Percentiles rank a stretch among this genome's conserved stretches.
Conservation (phyloP, 2,888 invertebrate genomes). For the Yponomeuta malinellus region DNA sequence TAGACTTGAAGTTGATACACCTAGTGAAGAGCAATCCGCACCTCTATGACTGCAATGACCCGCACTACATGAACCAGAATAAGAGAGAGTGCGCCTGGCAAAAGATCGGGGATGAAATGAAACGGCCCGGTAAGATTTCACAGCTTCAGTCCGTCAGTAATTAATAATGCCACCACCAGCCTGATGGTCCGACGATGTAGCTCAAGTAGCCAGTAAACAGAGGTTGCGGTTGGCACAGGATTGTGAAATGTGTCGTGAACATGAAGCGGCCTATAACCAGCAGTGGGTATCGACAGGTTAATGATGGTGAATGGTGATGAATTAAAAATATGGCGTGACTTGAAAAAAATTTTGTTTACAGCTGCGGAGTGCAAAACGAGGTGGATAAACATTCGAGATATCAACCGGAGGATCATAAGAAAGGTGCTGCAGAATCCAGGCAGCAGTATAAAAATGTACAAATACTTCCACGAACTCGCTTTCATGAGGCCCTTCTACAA, state of each 20-base stretch:
- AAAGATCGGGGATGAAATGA: conserved; percentile 60
- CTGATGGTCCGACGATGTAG: not conserved
- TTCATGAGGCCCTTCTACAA: conserved; percentile 58
- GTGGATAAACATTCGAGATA: conserved; percentile 68
- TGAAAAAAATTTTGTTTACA: conserved; percentile 30
- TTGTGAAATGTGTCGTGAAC: too few species aligned
- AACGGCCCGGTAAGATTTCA: conserved; percentile 48
- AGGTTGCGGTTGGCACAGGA: too few species aligned
- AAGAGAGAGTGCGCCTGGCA: conserved; percentile 65
- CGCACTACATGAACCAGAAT: conserved; percentile 62
- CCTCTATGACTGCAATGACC: conserved; percentile 52
- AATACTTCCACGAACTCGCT: conserved; percentile 51
- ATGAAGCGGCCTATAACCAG: too few species aligned
- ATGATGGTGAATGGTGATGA: not conserved
- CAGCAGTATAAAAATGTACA: conserved; percentile 42
- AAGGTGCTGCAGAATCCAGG: conserved; percentile 20
- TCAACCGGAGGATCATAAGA: conserved; percentile 53
- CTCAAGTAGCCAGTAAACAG: too few species aligned
- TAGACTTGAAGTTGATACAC: conserved; percentile 49
- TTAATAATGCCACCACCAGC: not conserved
- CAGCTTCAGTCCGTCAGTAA: not conserved
- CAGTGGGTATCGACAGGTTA: too few species aligned
- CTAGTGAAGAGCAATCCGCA: conserved; percentile 51
- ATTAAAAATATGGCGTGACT: conserved; percentile 13
- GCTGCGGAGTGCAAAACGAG: conserved; percentile 61